Conservation (phyloP, 1,140 invertebrate genomes). For the Amphibalanus amphitrite region DNA sequence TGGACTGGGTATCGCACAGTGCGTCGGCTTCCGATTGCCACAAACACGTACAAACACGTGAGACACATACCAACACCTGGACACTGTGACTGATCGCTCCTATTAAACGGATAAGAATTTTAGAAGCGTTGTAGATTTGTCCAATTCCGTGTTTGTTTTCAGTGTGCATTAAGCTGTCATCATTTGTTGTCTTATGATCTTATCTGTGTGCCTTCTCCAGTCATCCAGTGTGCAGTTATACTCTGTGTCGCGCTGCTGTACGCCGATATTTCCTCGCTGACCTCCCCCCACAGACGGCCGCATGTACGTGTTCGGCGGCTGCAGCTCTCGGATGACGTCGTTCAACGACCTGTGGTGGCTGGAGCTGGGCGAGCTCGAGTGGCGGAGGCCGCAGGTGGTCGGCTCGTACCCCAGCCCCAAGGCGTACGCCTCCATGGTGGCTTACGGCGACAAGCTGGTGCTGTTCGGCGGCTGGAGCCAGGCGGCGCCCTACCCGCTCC, state of each 20-base stretch:
- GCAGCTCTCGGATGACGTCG: conserved; percentile 79
- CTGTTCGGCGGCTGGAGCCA: conserved; percentile 93
- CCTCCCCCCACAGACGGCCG: not conserved
- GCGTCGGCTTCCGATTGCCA: not conserved
- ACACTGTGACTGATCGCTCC: too few species aligned
- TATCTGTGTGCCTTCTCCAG: too few species aligned
- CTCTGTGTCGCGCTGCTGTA: too few species aligned
- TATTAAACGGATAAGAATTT: too few species aligned
- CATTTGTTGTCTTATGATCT: too few species aligned
- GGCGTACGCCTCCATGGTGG: conserved; percentile 77
- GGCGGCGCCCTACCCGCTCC: conserved; percentile 72
- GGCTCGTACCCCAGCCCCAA: conserved; percentile 91
- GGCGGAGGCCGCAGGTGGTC: conserved; percentile 48
- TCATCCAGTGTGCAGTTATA: too few species aligned
- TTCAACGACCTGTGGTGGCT: conserved; percentile 95
- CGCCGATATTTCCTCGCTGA: too few species aligned
- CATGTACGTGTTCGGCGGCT: conserved; percentile 93
- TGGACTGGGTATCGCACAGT: not conserved
- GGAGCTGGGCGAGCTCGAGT: conserved; percentile 39
- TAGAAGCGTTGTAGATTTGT: too few species aligned
- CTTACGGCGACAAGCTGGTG: conserved; percentile 63
- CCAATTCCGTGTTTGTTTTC: too few species aligned
- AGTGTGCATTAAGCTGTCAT: too few species aligned
- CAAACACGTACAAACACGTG: too few species aligned
- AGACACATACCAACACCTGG: too few species aligned